Conservation (phyloP, 30 jellyfish, hydroid and myxozoan species). For the Cassiopea xamachana region DNA sequence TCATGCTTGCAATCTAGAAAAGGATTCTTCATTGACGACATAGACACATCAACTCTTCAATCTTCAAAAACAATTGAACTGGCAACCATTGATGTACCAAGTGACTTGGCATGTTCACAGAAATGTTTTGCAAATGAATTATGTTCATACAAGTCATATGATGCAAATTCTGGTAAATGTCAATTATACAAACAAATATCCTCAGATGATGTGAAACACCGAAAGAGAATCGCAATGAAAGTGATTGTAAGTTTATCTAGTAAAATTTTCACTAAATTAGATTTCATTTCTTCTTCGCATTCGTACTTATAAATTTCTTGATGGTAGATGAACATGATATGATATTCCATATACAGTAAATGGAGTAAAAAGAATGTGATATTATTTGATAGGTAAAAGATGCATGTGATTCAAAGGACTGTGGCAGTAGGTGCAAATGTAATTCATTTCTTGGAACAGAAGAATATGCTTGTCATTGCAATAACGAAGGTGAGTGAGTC, state of each 20-base stretch:
- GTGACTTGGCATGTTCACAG: slow-evolving; percentile 25
- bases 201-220: background rate
- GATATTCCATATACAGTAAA: too few relatives aligned
- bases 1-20: background rate
- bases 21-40: slow-evolving; percentile 1
- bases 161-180: background rate
- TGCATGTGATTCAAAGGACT: background rate
- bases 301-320: background rate
- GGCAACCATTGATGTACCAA: slow-evolving; percentile 1
- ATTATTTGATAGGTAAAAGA: background rate
- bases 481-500: background rate
- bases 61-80: background rate
- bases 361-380: too few relatives aligned
- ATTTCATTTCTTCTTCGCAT: background rate
- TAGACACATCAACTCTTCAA: background rate
- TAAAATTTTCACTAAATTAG: background rate
- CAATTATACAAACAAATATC: background rate
- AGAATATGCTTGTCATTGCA: background rate
- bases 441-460: slow-evolving; percentile 1
- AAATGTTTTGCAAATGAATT: slow-evolving; percentile 23
- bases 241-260: background rate
- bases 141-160: slow-evolving; percentile 5
- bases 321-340: background rate
- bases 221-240: background rate
- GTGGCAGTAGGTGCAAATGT: slow-evolving; percentile 2